phyloP scores from a whole-genome alignment of 2,888 invertebrate genomes.

The Lagria hirta region DNA sequence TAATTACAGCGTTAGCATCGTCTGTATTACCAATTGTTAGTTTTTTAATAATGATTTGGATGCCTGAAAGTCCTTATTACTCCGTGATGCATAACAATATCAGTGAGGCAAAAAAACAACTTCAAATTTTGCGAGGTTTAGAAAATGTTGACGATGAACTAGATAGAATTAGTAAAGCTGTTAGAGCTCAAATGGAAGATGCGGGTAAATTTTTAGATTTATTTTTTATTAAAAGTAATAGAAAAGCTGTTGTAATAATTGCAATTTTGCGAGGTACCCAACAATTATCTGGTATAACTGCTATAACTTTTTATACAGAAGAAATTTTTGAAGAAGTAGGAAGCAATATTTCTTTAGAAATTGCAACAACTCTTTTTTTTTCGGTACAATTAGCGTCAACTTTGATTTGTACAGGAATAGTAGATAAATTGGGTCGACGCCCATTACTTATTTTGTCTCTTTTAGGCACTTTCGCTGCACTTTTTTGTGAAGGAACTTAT shows the following conservation, averaged over 20 bases:
- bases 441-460: constrained; percentile 59
- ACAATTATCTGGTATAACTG: constrained; percentile 62
- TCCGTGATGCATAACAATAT: constrained; percentile 9
- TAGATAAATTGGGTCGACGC: constrained; percentile 60
- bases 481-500: constrained; percentile 53
- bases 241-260: constrained; percentile 38
- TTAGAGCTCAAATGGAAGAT: constrained; percentile 30
- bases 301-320: constrained; percentile 64
- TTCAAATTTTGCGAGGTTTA: constrained; percentile 16
- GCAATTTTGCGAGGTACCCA: constrained; percentile 46
- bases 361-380: constrained; percentile 45
- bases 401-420: constrained; percentile 59
- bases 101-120: constrained; percentile 8
- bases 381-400: constrained; percentile 61
- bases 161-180: constrained; percentile 29
- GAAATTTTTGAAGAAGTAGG: constrained; percentile 53
- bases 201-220: constrained; percentile 36
- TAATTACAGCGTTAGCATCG: constrained; percentile 22
- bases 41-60: constrained; percentile 19
- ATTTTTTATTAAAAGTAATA: constrained; percentile 35
- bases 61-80: constrained; percentile 26
- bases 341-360: constrained; percentile 51
- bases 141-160: constrained; percentile 35
- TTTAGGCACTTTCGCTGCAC: constrained; percentile 51
- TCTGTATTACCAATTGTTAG: constrained; percentile 17